These are phyloP conservation scores for Eupleurogrammus muticus DNA, from an alignment of 2,797 vertebrate genomes.

Conservation along the genomic window DNA sequence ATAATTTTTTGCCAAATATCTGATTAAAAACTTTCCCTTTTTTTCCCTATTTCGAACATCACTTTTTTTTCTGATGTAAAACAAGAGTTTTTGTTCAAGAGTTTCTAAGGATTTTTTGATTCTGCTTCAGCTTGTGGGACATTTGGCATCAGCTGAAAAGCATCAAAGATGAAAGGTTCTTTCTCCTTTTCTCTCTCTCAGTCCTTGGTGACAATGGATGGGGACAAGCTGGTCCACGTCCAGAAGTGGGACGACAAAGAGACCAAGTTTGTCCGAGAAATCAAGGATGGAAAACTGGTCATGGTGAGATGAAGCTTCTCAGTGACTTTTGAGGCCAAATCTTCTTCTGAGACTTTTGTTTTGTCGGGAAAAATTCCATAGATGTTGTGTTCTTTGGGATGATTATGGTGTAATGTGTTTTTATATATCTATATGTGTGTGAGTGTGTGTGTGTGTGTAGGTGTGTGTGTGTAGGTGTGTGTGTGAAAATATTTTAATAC, in stretches of 20 bases:
- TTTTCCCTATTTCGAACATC: too few relatives aligned
- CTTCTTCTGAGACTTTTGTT: not conserved
- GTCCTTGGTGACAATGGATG: slow-evolving; percentile 90
- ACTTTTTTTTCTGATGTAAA: too few relatives aligned
- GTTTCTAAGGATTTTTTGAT: too few relatives aligned
- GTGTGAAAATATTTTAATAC: too few relatives aligned
- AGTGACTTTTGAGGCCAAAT: not conserved
- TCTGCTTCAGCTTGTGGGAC: not conserved
- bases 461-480: not conserved
- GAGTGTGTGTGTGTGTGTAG: too few relatives aligned
- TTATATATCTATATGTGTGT: too few relatives aligned
- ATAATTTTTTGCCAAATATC: too few relatives aligned
- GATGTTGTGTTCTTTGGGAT: too few relatives aligned
- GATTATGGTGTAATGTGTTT: too few relatives aligned
- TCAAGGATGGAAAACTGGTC: slow-evolving; percentile 93
- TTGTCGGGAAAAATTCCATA: not conserved
- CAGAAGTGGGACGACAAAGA: slow-evolving; percentile 97
- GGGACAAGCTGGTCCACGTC: slow-evolving; percentile 90
- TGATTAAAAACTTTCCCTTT: too few relatives aligned
- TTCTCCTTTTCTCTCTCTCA: slow-evolving; percentile 66
- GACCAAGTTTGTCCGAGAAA: slow-evolving; percentile 90
- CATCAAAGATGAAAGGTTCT: not conserved
- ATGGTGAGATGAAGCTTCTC: slow-evolving; percentile 81
- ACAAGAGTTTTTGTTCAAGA: too few relatives aligned
- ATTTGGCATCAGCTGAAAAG: not conserved